A percentile compares a stretch with the other conserved stretches of the same genome.
phyloP scores from a whole-genome alignment of 2,888 invertebrate species.

The Spilosoma lubricipeda region DNA sequence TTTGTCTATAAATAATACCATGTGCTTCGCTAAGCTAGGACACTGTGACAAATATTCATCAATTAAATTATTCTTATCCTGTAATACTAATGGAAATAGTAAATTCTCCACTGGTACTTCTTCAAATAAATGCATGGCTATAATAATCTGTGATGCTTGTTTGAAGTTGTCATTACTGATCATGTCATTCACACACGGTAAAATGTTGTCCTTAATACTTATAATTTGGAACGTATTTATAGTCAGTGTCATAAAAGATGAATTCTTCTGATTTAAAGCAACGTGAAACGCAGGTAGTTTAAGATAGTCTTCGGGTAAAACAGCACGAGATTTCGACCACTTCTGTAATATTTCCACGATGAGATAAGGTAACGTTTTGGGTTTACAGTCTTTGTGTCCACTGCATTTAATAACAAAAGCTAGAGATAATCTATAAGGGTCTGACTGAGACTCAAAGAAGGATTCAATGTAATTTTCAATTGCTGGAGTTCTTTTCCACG shows the following conservation, averaged over 20 bases:
- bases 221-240: slow-evolving; percentile 88
- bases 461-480: slow-evolving; percentile 80
- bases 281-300: slow-evolving; percentile 91
- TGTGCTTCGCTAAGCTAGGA: slow-evolving; percentile 87
- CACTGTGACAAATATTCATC: slow-evolving; percentile 91
- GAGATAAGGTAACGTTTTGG: slow-evolving; percentile 87
- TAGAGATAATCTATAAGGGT: slow-evolving; percentile 87
- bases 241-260: slow-evolving; percentile 87
- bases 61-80: slow-evolving; percentile 91
- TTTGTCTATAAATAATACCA: slow-evolving; percentile 90
- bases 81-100: slow-evolving; percentile 92
- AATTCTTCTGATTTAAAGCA: slow-evolving; percentile 89
- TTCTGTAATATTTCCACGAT: slow-evolving; percentile 88
- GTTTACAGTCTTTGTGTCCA: slow-evolving; percentile 88
- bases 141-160: slow-evolving; percentile 91
- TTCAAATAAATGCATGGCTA: slow-evolving; percentile 88
- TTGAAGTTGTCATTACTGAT: slow-evolving; percentile 87
- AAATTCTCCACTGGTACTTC: slow-evolving; percentile 90
- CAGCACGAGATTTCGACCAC: slow-evolving; percentile 74
- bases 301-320: slow-evolving; percentile 79
- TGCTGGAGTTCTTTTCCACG: slow-evolving; percentile 86
- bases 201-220: slow-evolving; percentile 87
- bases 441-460: slow-evolving; percentile 81
- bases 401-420: slow-evolving; percentile 87
- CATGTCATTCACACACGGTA: slow-evolving; percentile 87